Evolutionary conservation across 2,113 vertebrate genomes (phyloP).

Genomic region (Jaculus jaculus): DNA sequence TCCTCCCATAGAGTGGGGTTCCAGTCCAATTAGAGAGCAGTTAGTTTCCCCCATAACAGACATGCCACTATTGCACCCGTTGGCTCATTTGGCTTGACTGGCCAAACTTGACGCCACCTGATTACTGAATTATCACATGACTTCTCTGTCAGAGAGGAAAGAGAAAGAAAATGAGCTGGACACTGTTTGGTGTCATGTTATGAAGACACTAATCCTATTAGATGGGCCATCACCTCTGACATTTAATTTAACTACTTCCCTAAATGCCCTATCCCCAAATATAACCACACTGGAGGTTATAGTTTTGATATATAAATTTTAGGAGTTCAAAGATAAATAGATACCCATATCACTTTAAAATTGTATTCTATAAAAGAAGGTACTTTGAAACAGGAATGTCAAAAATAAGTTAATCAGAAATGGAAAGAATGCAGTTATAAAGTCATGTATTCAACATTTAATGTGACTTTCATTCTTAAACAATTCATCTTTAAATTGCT

Average conservation of each 20-base stretch:
- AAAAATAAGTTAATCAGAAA: not conserved
- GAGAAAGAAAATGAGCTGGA: not conserved
- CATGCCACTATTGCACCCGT: too few species aligned
- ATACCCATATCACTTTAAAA: not conserved
- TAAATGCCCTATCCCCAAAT: not conserved
- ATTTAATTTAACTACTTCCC: not conserved
- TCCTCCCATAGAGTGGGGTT: too few species aligned
- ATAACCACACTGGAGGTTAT: not conserved
- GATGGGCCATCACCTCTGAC: not conserved
- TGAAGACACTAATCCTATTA: not conserved
- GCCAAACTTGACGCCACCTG: not conserved
- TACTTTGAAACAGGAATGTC: not conserved
- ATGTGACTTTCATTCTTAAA: not conserved
- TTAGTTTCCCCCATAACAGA: too few species aligned
- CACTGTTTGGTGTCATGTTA: not conserved
- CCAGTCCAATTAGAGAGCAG: too few species aligned
- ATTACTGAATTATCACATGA: not conserved
- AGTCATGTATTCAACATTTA: not conserved
- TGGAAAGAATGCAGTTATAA: not conserved
- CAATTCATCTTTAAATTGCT: not conserved
- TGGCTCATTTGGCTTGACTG: too few species aligned
- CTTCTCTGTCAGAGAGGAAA: not conserved
- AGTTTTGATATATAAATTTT: not conserved
- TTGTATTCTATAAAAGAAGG: not conserved
- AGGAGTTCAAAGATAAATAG: not conserved